phyloP scores from a whole-genome alignment of 2,797 vertebrate genomes.

The Liasis olivaceus region DNA sequence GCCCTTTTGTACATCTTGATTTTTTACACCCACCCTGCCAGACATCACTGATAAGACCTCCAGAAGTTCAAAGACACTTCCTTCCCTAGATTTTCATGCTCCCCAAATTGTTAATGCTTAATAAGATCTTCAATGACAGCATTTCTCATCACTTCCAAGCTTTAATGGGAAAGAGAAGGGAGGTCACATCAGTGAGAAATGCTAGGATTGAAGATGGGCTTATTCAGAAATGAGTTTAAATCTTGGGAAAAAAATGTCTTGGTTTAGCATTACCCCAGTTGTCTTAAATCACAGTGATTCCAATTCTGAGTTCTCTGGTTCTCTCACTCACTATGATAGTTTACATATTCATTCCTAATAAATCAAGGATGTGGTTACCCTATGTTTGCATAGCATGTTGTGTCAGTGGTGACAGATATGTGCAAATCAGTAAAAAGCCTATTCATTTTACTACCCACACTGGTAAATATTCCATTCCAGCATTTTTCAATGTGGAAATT shows the following conservation, averaged over 20 bases:
- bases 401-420: neutral
- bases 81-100: no score
- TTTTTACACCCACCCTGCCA: no score
- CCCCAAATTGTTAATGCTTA: no score
- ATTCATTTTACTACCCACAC: neutral
- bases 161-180: no score
- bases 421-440: neutral
- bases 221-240: neutral
- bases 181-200: neutral
- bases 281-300: neutral
- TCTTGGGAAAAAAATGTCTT: neutral
- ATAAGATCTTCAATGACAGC: no score
- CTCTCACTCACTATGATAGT: neutral
- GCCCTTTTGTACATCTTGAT: no score
- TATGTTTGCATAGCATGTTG: neutral
- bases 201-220: neutral
- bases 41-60: no score
- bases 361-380: neutral
- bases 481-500: neutral
- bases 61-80: no score
- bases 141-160: no score
- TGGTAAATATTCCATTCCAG: neutral
- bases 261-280: neutral
- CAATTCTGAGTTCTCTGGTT: neutral
- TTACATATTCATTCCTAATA: neutral